phyloP scores from a whole-genome alignment of 2,113 vertebrate genomes.

The Colaptes auratus region DNA sequence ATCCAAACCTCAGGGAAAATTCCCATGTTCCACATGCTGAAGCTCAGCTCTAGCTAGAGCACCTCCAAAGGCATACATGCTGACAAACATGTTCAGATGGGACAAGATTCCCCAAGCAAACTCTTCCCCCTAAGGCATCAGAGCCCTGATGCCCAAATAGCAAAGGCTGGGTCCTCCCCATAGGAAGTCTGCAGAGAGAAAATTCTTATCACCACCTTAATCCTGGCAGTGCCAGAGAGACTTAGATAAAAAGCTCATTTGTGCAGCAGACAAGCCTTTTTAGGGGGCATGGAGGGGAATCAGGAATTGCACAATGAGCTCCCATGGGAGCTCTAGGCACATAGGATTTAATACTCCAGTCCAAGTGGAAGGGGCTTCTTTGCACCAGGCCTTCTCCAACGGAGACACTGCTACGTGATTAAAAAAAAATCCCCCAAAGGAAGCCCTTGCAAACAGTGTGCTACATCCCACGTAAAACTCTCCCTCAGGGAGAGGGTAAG shows the following conservation, averaged over 20 bases:
- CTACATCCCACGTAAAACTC: conserved; percentile 54
- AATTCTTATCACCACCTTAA: neutral
- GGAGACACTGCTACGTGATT: neutral
- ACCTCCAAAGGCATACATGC: fast-evolving
- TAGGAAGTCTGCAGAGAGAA: neutral
- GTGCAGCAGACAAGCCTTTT: neutral
- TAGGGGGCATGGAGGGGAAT: neutral
- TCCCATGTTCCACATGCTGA: neutral
- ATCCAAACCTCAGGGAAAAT: neutral
- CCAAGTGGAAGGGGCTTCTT: neutral
- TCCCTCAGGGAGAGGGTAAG: conserved; percentile 28
- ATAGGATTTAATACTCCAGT: neutral
- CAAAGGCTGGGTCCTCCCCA: neutral
- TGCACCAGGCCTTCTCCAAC: neutral
- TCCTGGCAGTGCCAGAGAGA: neutral
- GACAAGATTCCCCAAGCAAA: neutral
- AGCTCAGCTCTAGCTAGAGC: neutral
- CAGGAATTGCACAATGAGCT: neutral
- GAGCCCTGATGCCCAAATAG: neutral
- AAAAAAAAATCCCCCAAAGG: conserved; percentile 41
- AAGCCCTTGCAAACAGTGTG: conserved; percentile 23
- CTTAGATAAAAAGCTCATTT: neutral
- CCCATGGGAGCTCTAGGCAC: fast-evolving
- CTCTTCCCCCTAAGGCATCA: neutral
- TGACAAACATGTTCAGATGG: neutral